These are phyloP conservation scores for Sphaeramia orbicularis DNA, from an alignment of 2,797 vertebrate genomes.

Conservation along the genomic window DNA sequence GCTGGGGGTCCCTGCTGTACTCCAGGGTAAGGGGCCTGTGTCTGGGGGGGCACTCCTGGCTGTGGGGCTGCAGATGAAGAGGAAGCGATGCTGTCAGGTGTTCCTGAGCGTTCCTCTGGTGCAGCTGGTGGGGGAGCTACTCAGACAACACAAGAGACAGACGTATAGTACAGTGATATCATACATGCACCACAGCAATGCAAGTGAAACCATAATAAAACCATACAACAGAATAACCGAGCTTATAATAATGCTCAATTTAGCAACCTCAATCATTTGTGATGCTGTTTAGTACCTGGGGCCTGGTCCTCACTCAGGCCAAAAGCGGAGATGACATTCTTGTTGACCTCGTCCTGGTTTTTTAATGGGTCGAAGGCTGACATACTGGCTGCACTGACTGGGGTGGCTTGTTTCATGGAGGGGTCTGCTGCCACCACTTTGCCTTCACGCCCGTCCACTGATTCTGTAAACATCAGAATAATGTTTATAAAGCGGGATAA, in stretches of 20 bases:
- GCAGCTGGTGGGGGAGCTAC: slow-evolving; percentile 89
- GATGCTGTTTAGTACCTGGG: slow-evolving; percentile 84
- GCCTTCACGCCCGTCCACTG: slow-evolving; percentile 91
- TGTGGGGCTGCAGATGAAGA: slow-evolving; percentile 94
- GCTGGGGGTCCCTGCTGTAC: slow-evolving; percentile 89
- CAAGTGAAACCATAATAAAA: background rate
- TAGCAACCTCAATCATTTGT: background rate
- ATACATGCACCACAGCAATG: background rate
- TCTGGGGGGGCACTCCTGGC: slow-evolving; percentile 89
- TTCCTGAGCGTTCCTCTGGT: slow-evolving; percentile 95
- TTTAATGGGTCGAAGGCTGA: slow-evolving; percentile 98
- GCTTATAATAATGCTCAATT: background rate
- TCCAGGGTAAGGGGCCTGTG: slow-evolving; percentile 89
- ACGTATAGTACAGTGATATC: background rate
- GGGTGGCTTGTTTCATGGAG: slow-evolving; percentile 89
- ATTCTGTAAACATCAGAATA: slow-evolving; percentile 75
- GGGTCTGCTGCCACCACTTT: slow-evolving; percentile 90
- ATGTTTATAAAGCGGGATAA: background rate
- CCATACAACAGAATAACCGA: background rate
- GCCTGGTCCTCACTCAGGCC: slow-evolving; percentile 95
- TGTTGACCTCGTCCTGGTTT: slow-evolving; percentile 98
- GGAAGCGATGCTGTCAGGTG: slow-evolving; percentile 97
- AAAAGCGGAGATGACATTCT: slow-evolving; percentile 99
- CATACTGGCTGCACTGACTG: slow-evolving; percentile 99
- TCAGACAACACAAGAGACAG: background rate